Evolutionary conservation across 2,113 vertebrate genomes (phyloP).

Genomic region (Haplochromis burtoni): DNA sequence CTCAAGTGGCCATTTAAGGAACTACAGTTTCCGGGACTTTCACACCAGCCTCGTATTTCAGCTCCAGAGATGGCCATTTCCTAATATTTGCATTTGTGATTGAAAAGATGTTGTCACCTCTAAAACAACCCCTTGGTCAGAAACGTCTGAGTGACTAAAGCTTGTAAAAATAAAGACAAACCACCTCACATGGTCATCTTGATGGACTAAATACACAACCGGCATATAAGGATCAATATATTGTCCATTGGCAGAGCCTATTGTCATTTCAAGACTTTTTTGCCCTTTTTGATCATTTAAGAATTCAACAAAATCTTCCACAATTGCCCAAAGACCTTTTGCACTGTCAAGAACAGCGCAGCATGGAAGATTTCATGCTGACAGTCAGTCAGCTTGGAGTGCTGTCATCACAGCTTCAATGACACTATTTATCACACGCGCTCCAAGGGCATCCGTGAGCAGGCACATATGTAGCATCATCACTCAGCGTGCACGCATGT

Average conservation of each 20-base stretch:
- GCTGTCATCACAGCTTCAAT: background rate
- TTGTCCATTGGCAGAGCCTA: background rate
- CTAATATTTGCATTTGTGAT: background rate
- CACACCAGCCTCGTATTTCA: background rate
- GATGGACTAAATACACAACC: background rate
- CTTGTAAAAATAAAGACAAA: background rate
- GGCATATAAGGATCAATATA: background rate
- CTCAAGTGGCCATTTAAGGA: background rate
- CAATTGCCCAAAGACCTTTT: background rate
- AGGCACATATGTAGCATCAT: conserved; percentile 14
- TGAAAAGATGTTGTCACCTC: background rate
- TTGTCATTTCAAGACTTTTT: background rate
- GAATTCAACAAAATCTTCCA: background rate
- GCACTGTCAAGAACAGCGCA: background rate
- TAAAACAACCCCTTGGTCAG: background rate
- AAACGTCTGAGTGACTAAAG: background rate
- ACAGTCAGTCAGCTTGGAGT: conserved; percentile 2
- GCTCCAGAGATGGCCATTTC: background rate
- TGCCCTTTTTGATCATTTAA: background rate
- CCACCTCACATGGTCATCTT: background rate
- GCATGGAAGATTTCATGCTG: background rate
- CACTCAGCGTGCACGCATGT: background rate
- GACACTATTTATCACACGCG: conserved; percentile 24
- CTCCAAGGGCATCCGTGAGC: conserved; percentile 6
- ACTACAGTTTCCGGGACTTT: background rate